Evolutionary conservation across 2,113 vertebrate genomes (phyloP).

Genomic region (Rhynchopsitta pachyrhyncha): DNA sequence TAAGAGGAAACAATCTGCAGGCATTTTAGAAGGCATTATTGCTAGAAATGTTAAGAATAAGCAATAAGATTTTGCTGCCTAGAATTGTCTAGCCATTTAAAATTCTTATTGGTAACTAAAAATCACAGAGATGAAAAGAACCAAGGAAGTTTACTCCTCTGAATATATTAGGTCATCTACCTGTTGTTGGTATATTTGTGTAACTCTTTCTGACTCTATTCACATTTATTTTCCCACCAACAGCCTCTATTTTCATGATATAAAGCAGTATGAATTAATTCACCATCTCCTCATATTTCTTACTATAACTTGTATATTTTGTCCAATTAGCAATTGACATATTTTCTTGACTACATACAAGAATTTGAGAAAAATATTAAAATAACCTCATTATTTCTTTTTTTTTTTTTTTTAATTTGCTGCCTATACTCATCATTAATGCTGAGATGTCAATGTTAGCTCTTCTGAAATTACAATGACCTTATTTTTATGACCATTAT

Average conservation of each 20-base stretch:
- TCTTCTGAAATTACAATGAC: not conserved
- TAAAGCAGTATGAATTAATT: not conserved
- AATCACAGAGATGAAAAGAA: not conserved
- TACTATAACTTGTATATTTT: not conserved
- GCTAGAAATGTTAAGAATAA: not conserved
- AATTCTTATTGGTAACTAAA: not conserved
- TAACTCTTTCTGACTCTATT: not conserved
- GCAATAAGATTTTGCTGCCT: not conserved
- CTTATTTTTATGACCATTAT: not conserved
- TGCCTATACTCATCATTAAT: not conserved
- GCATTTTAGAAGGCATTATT: slow-evolving; percentile 32
- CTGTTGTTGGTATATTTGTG: not conserved
- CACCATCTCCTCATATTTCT: not conserved
- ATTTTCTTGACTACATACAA: not conserved
- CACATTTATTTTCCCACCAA: not conserved
- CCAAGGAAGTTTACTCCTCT: not conserved
- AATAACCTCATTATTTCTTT: not conserved
- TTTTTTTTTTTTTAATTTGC: not conserved
- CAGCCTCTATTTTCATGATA: not conserved
- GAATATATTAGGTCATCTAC: not conserved
- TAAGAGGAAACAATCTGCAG: not conserved
- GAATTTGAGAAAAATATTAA: not conserved
- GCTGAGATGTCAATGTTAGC: not conserved
- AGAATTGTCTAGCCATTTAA: not conserved
- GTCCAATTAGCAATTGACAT: not conserved